Evolutionary conservation across 2,113 vertebrate genomes (phyloP).

Genomic region (Macroglossus sobrinus): DNA sequence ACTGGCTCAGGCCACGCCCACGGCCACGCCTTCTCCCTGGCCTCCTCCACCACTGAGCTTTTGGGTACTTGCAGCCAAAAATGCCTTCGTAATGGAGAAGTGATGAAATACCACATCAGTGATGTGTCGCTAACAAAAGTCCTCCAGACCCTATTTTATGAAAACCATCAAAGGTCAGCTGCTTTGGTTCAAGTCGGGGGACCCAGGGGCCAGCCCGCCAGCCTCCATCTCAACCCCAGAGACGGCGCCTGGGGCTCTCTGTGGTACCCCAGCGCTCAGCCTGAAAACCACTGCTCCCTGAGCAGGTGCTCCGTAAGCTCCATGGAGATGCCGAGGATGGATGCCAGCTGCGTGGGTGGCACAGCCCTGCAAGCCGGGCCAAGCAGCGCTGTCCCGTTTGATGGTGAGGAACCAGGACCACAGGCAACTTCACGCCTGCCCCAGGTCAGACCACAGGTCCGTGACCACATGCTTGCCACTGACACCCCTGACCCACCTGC

Average conservation of each 20-base stretch:
- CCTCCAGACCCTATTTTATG: neutral
- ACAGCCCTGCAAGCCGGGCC: neutral
- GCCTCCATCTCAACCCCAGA: neutral
- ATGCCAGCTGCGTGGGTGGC: neutral
- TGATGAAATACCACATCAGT: neutral
- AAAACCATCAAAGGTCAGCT: neutral
- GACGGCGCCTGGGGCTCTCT: neutral
- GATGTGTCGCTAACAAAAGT: neutral
- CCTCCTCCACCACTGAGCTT: neutral
- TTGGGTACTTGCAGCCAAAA: neutral
- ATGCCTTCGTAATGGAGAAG: neutral
- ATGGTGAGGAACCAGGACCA: neutral
- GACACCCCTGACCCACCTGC: neutral
- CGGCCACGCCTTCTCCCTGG: neutral
- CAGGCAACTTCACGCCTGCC: neutral
- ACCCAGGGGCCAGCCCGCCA: neutral
- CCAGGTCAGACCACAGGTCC: neutral
- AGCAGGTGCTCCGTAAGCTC: neutral
- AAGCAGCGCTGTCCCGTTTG: neutral
- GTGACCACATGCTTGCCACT: neutral
- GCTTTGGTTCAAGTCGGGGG: neutral
- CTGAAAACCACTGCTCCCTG: neutral
- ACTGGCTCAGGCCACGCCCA: neutral
- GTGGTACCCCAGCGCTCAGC: neutral
- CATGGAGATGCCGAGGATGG: accelerated